phyloP scores from a whole-genome alignment of 2,888 invertebrate species.

The Ariolimax columbianus region DNA sequence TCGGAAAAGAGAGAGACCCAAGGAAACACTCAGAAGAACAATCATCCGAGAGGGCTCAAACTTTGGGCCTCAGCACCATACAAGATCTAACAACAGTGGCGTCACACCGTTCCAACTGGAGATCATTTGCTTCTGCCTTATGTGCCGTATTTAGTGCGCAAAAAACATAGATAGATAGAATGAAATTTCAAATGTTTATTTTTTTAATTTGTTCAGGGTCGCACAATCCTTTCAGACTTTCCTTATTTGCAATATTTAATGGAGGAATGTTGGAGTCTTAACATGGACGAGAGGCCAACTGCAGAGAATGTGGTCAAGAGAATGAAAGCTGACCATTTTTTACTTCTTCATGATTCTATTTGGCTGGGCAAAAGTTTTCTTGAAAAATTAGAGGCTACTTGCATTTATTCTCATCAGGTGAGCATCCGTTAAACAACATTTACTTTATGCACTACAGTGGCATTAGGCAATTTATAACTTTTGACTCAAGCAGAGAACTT shows the following conservation, averaged over 20 bases:
- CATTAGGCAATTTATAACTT: no score
- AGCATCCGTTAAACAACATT: background rate
- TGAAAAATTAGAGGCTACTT: slow-evolving; percentile 47
- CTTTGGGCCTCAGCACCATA: no score
- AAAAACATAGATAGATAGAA: no score
- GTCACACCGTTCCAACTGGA: no score
- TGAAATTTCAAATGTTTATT: background rate
- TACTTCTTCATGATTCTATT: slow-evolving; percentile 61
- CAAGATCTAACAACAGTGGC: no score
- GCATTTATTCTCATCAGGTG: slow-evolving; percentile 51
- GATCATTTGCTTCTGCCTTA: no score
- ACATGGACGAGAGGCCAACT: slow-evolving; percentile 61
- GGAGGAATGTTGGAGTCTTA: slow-evolving; percentile 64
- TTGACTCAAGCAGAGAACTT: no score
- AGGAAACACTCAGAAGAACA: no score
- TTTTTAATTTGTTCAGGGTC: slow-evolving; percentile 58
- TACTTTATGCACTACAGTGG: background rate
- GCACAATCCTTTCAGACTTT: slow-evolving; percentile 63
- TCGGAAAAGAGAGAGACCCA: no score
- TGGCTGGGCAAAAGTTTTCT: slow-evolving; percentile 24
- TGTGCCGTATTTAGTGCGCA: no score
- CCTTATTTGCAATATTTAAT: slow-evolving; percentile 68
- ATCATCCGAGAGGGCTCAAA: no score
- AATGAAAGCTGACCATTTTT: slow-evolving; percentile 63
- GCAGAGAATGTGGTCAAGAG: slow-evolving; percentile 59